Evolutionary conservation across 2,797 vertebrate genomes (phyloP), one percentile per base, ranked within the genome.

Genomic region (Pangasius djambal): DNA sequence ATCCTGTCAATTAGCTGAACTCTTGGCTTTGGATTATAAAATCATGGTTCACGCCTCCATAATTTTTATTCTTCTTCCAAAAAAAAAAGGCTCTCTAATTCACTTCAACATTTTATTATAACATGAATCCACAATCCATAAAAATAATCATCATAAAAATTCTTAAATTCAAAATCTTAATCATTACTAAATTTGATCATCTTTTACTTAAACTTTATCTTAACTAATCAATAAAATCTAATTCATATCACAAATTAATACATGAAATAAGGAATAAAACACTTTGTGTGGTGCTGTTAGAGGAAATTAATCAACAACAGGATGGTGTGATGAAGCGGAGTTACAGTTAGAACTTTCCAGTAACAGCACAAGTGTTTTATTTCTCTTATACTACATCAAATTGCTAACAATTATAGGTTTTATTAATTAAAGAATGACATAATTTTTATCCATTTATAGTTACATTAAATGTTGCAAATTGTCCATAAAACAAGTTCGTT

Each of bases 1-100:
- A 48, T 84, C 15, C 61, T 31, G 82, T 31, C 61, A 67, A 84
- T 84, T 84, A 67, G 61, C 61, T 84, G 16, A 20, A 83, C 25
- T 83, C 28, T 83, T 65, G 82, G 82, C 61, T 20, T 50, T 0
- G 40, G 50, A 48, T 65, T 1, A 28, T 44, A 28, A 83, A 20
- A 82, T 37, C 31, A 59, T 1, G 20, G 12, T 25, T 28, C 34
- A 8, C 1, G 10, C 20, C 52, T 44, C 22, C 0, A 40, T 61
- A 40, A 28, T 3, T 63, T 83, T 61, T 82, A 28, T 25, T 40
- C 34, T 7, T 55, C 13, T 52, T 31, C 48, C 28, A 1, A 52
- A 44, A 75, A 44, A 75, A 52, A 70, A 16, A 79, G 34, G 20
- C 2, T 9, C 20, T 74, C 70, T 44, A 44, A 75, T 44, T 75